phyloP scores from a whole-genome alignment of 2,113 vertebrate genomes.

The Myrmophylax atrothorax region DNA sequence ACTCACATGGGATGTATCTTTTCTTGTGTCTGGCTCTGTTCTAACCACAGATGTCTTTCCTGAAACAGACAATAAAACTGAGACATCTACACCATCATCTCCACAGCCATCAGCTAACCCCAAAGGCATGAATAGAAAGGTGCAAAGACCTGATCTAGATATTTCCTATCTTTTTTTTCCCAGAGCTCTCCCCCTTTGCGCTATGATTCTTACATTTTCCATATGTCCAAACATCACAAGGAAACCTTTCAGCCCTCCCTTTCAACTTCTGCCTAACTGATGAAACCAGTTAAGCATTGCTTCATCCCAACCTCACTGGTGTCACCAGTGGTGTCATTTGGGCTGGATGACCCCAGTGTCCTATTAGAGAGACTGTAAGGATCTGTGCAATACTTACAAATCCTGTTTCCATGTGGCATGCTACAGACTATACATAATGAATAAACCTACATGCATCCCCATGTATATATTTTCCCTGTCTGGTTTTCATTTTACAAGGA shows the following conservation, averaged over 20 bases:
- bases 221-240: not conserved
- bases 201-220: not conserved
- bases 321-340: not conserved
- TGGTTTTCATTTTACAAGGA: not conserved
- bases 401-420: not conserved
- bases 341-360: not conserved
- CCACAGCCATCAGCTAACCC: not conserved
- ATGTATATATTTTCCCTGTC: not conserved
- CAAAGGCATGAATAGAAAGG: not conserved
- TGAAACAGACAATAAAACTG: not conserved
- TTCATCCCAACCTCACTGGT: not conserved
- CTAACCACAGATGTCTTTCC: not conserved
- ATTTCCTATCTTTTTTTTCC: not conserved
- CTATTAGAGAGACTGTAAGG: not conserved
- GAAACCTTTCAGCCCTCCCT: not conserved
- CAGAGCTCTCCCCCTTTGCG: not conserved
- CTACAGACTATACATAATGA: not conserved
- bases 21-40: not conserved
- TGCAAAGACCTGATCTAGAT: not conserved
- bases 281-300: not conserved
- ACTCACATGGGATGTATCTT: not conserved
- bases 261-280: not conserved
- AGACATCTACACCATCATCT: not conserved
- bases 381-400: not conserved
- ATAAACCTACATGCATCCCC: not conserved